phyloP scores from a whole-genome alignment of 1,140 invertebrate genomes.

The Drosophila cardini region DNA sequence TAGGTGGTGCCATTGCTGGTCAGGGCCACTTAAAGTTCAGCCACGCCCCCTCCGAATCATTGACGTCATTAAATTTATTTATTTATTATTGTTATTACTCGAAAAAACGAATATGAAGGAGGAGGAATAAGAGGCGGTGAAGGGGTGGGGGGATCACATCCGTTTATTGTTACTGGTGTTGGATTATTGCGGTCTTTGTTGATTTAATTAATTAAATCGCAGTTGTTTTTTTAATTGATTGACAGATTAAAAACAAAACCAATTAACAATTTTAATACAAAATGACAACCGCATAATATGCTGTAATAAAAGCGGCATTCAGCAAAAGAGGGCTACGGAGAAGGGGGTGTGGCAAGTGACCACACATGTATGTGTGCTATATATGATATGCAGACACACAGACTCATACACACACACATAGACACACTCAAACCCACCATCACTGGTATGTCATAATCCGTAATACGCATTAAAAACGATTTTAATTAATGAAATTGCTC shows the following conservation, averaged over 20 bases:
- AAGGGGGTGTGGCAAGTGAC: slow-evolving; percentile 2
- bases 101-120: slow-evolving; percentile 7
- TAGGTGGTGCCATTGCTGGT: slow-evolving; percentile 50
- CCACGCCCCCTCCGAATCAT: slow-evolving; percentile 43
- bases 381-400: slow-evolving; percentile 46
- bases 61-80: slow-evolving; percentile 61
- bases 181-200: slow-evolving; percentile 80
- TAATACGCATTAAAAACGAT: slow-evolving; percentile 75
- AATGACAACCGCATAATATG: slow-evolving; percentile 75
- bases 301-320: slow-evolving; percentile 68
- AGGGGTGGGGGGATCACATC: slow-evolving; percentile 27
- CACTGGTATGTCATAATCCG: slow-evolving; percentile 77
- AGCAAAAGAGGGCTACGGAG: background rate
- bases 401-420: slow-evolving; percentile 53
- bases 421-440: slow-evolving; percentile 5
- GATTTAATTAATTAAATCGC: slow-evolving; percentile 84
- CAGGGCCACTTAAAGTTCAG: slow-evolving; percentile 46
- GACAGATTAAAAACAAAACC: slow-evolving; percentile 84
- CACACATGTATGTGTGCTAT: slow-evolving; percentile 21
- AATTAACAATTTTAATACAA: slow-evolving; percentile 84
- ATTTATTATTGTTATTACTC: slow-evolving; percentile 46
- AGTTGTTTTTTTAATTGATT: slow-evolving; percentile 84
- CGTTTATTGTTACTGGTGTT: slow-evolving; percentile 71
- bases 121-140: background rate
- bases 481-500: slow-evolving; percentile 79